Base-by-base conservation (phyloP, 2,797 vertebrate genomes). In the Sebastes trivittatus region DNA sequence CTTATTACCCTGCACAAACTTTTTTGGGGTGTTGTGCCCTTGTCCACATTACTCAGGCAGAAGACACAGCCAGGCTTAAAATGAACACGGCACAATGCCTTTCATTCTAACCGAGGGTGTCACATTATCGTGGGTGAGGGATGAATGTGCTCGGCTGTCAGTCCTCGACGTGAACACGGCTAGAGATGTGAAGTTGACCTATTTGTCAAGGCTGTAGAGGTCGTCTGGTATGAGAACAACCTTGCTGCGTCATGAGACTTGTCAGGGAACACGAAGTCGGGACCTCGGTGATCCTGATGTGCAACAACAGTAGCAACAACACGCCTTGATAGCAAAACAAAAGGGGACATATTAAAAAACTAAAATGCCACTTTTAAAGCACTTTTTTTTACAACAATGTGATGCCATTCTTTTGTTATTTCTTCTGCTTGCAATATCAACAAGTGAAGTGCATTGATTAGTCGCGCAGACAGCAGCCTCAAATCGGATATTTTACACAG, bases 191-290 rank as follows among this genome's bases (percentile, higher is more conserved):
- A 59, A 59, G 79, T 30, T 27, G 78, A 81, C 87, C 83, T 67
- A 32, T 77, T 75, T 84, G 78, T 76, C 66, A 58, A 49, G 78
- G 78, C 76, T 8, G 78, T 20, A 55, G 88, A 89, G 88, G 89
- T 87, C 80, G 54, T 68, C 27, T 49, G 67, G 49, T 78, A 25
- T 29, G 64, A 74, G 77, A 38, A 27, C 67, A 77, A 67, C 79
- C 87, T 72, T 78, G 89, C 91, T 87, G 78, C 72, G 80, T 90
- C 85, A 90, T 75, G 78, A 78, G 75, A 87, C 85, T 72, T 83
- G 91, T 89, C 87, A 85, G 38, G 27, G 71, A 68, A 60, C 25
- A 34, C 77, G 66, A 79, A 88, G 72, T 82, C 80, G 42, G 78
- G 70, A 77, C 62, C 73, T 32, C 2, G 1, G 71, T 61, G 77